Conservation (phyloP, 2,888 invertebrate genomes). For the Minunthozetes semirufus region DNA sequence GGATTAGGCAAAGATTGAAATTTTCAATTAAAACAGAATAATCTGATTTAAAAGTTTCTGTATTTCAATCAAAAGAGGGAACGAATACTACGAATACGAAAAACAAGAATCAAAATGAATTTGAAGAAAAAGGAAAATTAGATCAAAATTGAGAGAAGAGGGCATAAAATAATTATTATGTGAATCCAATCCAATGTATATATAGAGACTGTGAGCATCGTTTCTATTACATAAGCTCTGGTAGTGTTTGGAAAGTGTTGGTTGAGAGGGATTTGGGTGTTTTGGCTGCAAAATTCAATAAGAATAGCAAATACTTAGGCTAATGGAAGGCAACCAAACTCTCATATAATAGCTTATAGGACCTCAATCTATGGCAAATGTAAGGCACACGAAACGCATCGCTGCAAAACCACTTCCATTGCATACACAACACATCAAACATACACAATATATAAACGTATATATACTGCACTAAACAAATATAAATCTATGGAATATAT, state of each 20-base stretch:
- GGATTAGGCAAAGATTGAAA: not conserved
- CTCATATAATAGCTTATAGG: constrained; percentile 29
- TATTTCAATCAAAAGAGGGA: not conserved
- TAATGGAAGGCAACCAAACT: constrained; percentile 17
- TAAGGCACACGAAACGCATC: constrained; percentile 25
- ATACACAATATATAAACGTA: constrained; percentile 4
- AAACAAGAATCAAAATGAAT: no score
- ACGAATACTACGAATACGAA: no score
- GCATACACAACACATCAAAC: constrained; percentile 16
- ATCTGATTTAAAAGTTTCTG: not conserved
- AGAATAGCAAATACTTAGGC: constrained; percentile 29
- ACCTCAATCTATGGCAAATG: constrained; percentile 13
- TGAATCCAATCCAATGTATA: not conserved
- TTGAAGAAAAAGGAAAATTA: not conserved
- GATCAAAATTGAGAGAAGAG: not conserved
- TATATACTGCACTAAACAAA: not conserved
- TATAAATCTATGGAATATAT: not conserved
- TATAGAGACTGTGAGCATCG: not conserved
- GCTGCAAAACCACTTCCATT: constrained; percentile 25
- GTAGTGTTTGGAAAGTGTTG: constrained; percentile 17
- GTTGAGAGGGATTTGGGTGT: not conserved
- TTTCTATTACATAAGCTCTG: not conserved
- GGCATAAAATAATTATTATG: constrained; percentile 17
- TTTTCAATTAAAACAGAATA: not conserved
- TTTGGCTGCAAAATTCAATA: constrained; percentile 27